A percentile compares a stretch with the other conserved stretches of the same genome.
Conservation (phyloP, 2,113 vertebrate species). For the Caranx melampygus region DNA sequence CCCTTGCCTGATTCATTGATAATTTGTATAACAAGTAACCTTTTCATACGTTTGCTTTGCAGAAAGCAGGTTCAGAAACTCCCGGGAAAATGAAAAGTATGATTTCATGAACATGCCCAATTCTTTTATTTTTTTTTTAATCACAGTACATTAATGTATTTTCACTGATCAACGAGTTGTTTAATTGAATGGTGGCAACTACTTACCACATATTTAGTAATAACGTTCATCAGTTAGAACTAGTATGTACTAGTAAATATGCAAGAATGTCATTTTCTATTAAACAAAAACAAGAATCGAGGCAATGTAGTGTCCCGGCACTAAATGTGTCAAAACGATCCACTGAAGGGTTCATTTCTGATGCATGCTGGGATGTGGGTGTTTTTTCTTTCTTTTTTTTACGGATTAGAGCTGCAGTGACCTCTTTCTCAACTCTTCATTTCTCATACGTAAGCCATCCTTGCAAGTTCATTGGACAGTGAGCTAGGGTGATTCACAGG, state of each 20-base stretch:
- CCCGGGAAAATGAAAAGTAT: background rate
- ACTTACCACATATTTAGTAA: background rate
- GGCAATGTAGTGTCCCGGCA: constrained; percentile 13
- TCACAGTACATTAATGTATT: too few relatives aligned
- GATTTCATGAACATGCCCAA: background rate
- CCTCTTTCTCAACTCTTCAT: constrained; percentile 84
- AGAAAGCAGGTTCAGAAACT: background rate
- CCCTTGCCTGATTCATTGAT: constrained; percentile 43
- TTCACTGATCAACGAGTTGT: background rate
- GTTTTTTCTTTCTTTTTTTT: constrained; percentile 60
- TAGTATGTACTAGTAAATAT: background rate
- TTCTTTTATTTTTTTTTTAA: background rate
- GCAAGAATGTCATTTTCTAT: constrained; percentile 6
- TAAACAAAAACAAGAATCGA: constrained; percentile 32
- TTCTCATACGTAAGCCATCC: constrained; percentile 74
- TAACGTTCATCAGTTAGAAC: background rate
- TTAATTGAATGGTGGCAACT: background rate
- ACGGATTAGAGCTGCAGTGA: constrained; percentile 75
- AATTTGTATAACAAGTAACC: constrained; percentile 35
- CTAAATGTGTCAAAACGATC: constrained; percentile 61
- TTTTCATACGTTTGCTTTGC: constrained; percentile 24
- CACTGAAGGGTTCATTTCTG: constrained; percentile 41
- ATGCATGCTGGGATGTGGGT: constrained; percentile 63
- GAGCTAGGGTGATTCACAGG: constrained; percentile 70
- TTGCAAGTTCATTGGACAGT: constrained; percentile 75